phyloP scores from a whole-genome alignment of 2,797 vertebrate genomes.

The Aldrovandia affinis region DNA sequence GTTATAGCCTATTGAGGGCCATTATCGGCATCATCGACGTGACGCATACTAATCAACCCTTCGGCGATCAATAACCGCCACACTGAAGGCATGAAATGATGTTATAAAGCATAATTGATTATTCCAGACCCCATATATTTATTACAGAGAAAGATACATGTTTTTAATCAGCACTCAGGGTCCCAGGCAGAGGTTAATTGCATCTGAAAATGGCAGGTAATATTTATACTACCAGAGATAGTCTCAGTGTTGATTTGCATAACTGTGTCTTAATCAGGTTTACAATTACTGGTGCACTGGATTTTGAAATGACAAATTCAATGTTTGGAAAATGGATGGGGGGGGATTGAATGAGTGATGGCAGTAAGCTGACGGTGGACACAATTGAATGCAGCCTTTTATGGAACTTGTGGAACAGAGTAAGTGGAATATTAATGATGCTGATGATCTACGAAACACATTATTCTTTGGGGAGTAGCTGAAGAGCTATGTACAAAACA shows the following conservation, averaged over 20 bases:
- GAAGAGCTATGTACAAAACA: neutral
- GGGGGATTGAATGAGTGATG: neutral
- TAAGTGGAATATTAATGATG: conserved; percentile 25
- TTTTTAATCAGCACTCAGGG: conserved; percentile 37
- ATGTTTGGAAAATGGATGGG: neutral
- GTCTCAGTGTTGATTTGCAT: conserved; percentile 22
- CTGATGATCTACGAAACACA: neutral
- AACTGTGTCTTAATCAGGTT: conserved; percentile 22
- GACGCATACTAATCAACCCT: conserved; percentile 47
- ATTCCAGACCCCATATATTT: neutral
- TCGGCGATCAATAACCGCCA: conserved; percentile 14
- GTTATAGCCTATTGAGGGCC: conserved; percentile 37
- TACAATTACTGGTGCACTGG: neutral
- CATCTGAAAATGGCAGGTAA: conserved; percentile 27
- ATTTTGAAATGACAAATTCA: conserved; percentile 22
- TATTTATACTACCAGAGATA: conserved; percentile 10
- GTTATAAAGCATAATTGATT: conserved; percentile 35
- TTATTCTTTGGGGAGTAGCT: neutral
- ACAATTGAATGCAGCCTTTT: conserved; percentile 23
- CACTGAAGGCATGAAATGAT: conserved; percentile 37
- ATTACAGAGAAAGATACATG: conserved; percentile 14
- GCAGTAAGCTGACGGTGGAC: neutral
- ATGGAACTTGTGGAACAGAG: neutral
- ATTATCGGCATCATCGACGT: conserved; percentile 42
- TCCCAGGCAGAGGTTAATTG: conserved; percentile 29